A percentile compares a stretch with the other conserved stretches of the same genome.
phyloP scores from a whole-genome alignment of 1,140 invertebrate species.

The Mactra quadrangularis region DNA sequence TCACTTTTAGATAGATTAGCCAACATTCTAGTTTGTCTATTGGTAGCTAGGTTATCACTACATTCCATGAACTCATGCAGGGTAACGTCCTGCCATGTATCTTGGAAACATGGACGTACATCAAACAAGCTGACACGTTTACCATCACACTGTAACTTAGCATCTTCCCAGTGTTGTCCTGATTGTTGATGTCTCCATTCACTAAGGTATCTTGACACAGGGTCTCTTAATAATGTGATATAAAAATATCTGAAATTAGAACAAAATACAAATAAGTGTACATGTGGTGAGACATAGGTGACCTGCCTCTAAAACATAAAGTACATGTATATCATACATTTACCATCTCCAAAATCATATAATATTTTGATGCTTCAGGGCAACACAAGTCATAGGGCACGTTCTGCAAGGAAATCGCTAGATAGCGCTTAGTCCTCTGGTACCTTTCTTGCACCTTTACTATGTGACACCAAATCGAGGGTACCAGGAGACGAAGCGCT shows the following conservation, averaged over 20 bases:
- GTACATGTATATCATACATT: not conserved
- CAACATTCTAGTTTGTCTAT: conserved; percentile 98
- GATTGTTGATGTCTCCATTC: conserved; percentile 97
- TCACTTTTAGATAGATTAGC: conserved; percentile 93
- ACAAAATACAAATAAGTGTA: too few species aligned
- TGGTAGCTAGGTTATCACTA: conserved; percentile 95
- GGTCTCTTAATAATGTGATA: conserved; percentile 96
- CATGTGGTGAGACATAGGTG: too few species aligned
- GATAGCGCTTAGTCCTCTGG: too few species aligned
- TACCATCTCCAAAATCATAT: too few species aligned
- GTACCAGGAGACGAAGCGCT: too few species aligned
- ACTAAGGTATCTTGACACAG: conserved; percentile 93
- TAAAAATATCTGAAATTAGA: conserved; percentile 94
- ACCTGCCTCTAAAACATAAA: too few species aligned
- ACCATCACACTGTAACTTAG: conserved; percentile 84
- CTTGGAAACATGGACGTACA: conserved; percentile 84
- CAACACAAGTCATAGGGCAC: too few species aligned
- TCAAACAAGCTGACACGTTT: conserved; percentile 88
- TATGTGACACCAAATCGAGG: too few species aligned
- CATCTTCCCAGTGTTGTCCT: conserved; percentile 94
- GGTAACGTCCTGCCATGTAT: conserved; percentile 87
- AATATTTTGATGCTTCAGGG: too few species aligned
- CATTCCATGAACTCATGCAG: conserved; percentile 94
- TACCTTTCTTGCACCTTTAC: too few species aligned
- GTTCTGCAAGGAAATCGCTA: too few species aligned